Base-by-base conservation (phyloP, 2,113 vertebrate genomes). In the Astur gentilis region DNA sequence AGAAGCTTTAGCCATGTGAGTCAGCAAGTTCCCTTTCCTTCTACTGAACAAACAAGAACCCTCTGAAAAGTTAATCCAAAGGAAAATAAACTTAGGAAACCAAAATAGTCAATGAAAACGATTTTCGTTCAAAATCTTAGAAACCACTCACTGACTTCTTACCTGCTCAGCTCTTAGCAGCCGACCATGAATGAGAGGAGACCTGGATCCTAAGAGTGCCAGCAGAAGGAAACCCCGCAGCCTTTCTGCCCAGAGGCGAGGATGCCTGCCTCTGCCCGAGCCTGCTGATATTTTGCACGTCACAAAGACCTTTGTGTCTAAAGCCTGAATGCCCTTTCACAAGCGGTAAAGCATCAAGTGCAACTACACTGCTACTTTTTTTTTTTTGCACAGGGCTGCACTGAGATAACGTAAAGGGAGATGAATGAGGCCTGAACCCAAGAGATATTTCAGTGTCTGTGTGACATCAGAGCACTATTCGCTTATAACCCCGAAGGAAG, bases 401-500 rank as follows among this genome's bases (percentile, higher is more conserved):
- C 17, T 60, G 78, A 96, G 95, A 94, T 89, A 90, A 77, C 27
- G 40, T 77, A 50, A 84, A 79, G 52, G 64, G 34, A 95, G 86
- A 97, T 82, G 90, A 96, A 97, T 52, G 87, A 97, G 79, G 31
- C 69, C 94, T 93, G 87, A 95, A 89, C 85, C 14, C 18, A 32
- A 83, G 77, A 94, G 87, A 95, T 90, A 96, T 93, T 98, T 97
- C 91, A 96, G 83, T 32, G 88, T 84, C 90, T 42, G 4, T 80
- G 52, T 96, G 92, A 95, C 95, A 96, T 83, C 60, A 83, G 80
- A 97, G 90, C 54, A 38, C 22, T 45, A 88, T 89, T 95, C 20
- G 1, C 70, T 93, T 94, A 77, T 90, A 94, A 93, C 49, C 93
- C 89, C 69, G 4, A 93, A 96, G 90, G 64, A 93, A 66, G 66